A percentile compares a stretch with the other conserved stretches of the same genome.
Evolutionary conservation across 2,797 vertebrate genomes (phyloP).

Genomic region (Champsocephalus esox): DNA sequence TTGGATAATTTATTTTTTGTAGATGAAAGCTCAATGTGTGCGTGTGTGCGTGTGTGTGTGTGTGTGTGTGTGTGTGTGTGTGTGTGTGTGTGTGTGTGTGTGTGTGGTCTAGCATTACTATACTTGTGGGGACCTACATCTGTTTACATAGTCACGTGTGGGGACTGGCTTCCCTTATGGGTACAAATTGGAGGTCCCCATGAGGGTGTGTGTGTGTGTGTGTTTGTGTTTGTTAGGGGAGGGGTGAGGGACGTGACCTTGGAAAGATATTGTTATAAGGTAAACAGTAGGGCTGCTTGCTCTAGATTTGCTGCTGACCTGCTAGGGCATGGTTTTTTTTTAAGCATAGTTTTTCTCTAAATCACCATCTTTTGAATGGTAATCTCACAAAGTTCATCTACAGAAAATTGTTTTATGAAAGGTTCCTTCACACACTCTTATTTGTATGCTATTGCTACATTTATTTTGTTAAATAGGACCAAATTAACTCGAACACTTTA

Average conservation of each 20-base stretch:
- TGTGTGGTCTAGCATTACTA: neutral
- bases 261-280: constrained; percentile 52
- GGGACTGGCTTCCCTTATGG: too few relatives aligned
- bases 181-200: too few relatives aligned
- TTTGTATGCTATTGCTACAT: too few relatives aligned
- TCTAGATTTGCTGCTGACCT: constrained; percentile 32
- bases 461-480: neutral
- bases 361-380: constrained; percentile 20
- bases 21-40: constrained; percentile 36
- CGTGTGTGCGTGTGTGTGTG: constrained; percentile 6
- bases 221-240: neutral
- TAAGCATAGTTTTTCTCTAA: constrained; percentile 17
- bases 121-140: too few relatives aligned
- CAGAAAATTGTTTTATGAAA: neutral
- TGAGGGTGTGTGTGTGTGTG: neutral
- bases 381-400: neutral
- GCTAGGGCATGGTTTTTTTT: constrained; percentile 4
- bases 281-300: constrained; percentile 55
- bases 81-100: neutral
- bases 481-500: neutral
- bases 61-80: neutral
- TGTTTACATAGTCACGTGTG: too few relatives aligned
- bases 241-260: constrained; percentile 56
- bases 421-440: neutral
- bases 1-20: constrained; percentile 43